Base-by-base conservation (phyloP, 2,113 vertebrate genomes). In the Tragelaphus scriptus region DNA sequence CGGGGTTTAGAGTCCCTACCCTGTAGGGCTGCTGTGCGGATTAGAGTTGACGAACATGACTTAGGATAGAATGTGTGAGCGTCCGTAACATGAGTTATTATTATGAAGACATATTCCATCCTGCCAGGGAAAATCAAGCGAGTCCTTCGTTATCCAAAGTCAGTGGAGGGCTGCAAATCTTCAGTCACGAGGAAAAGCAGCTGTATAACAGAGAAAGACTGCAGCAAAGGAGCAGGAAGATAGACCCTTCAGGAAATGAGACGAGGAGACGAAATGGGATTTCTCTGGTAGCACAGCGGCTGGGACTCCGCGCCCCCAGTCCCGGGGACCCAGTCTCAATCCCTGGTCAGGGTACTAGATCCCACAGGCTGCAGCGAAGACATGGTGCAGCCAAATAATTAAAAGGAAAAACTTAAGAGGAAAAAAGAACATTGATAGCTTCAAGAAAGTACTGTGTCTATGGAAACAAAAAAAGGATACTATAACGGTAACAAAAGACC, bases 151-250 rank as follows among this genome's bases (percentile, higher is more conserved):
- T 55, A n/a, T 84, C 13, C 32, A 25, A 7, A 23, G 47, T 36
- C 51, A 84, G 53, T 7, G 51, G 19, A 84, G 30, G 32, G 51
- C 32, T 84, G 21, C 51, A 55, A 14, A 36, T n/a, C 80, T 36
- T 84, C 47, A 19, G 53, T 30, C 44, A 2, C 28, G 8, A 59
- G 53, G 23, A 40, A n/a, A 55, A 23, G 8, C 32, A 2, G 51
- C 32, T 71, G 7, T 3, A 30, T 19, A 13, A 51, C 3, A 25
- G 15, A 56, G 26, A 17, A 40, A 3, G 30, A 12, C 17, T 25
- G 1, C 0, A 0, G 7, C 1, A 4, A n/a, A 80, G 12, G 63
- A 14, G 10, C 30, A 90, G 28, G 15, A 7, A 30, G 53, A 61
- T 0, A 11, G 7, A 5, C 16, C 59, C 5, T 49, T 40, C 15